Percentiles rank a stretch among this genome's conserved stretches.
Conservation (phyloP, 2,797 vertebrate genomes). For the Rhinophrynus dorsalis region DNA sequence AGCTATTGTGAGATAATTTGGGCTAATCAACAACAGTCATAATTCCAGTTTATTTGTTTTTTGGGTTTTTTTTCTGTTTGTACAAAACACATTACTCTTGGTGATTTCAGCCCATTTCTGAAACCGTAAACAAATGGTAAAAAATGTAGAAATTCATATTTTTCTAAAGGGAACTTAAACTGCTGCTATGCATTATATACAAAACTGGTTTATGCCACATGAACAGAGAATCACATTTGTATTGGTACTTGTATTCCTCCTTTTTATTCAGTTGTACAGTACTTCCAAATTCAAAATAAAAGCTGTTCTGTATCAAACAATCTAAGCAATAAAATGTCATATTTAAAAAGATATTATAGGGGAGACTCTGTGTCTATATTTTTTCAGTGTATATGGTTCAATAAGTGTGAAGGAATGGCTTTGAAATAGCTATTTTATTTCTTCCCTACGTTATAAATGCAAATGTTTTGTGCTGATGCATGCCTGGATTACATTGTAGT, state of each 20-base stretch:
- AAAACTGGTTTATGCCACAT: constrained; percentile 79
- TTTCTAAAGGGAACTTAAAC: constrained; percentile 86
- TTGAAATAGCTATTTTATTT: too few relatives aligned
- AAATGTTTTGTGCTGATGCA: too few relatives aligned
- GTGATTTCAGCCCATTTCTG: constrained; percentile 70
- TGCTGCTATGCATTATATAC: constrained; percentile 82
- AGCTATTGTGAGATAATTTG: constrained; percentile 55
- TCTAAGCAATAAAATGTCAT: constrained; percentile 95
- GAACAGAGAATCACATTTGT: constrained; percentile 81
- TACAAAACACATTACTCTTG: constrained; percentile 70
- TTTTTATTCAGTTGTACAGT: constrained; percentile 78
- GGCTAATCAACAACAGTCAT: constrained; percentile 56
- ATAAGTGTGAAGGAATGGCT: too few relatives aligned
- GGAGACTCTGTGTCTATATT: not conserved
- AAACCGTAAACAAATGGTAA: constrained; percentile 72
- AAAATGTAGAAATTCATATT: constrained; percentile 72
- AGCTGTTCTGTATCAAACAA: constrained; percentile 90
- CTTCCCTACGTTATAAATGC: too few relatives aligned
- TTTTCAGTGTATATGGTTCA: too few relatives aligned
- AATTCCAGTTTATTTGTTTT: constrained; percentile 61
- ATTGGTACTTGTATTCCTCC: constrained; percentile 82
- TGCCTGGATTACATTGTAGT: too few relatives aligned
- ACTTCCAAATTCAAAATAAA: constrained; percentile 83
- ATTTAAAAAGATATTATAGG: constrained; percentile 71
- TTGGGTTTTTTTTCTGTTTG: constrained; percentile 54